A percentile compares a stretch with the other conserved stretches of the same genome.
Conservation (phyloP, 2,113 vertebrate species). For the Eira barbara region DNA sequence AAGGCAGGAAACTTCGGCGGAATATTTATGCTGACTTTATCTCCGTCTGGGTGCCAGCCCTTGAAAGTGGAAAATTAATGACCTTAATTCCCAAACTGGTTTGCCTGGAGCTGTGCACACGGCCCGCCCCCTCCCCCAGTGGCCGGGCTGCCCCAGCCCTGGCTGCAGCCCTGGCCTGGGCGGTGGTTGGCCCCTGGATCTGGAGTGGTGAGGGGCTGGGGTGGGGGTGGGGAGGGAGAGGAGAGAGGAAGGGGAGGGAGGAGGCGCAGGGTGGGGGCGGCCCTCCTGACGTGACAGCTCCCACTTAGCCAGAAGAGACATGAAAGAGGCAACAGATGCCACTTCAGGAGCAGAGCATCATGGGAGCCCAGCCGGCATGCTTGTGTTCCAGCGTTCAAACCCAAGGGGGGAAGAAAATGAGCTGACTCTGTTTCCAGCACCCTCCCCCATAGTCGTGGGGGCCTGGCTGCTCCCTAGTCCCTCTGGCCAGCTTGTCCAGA, state of each 20-base stretch:
- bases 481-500: neutral
- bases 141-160: slow-evolving; percentile 21
- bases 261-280: slow-evolving; percentile 87
- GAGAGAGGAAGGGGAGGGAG: slow-evolving; percentile 81
- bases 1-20: slow-evolving; percentile 98
- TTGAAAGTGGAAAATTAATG: slow-evolving; percentile 99
- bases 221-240: slow-evolving; percentile 83
- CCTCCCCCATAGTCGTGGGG: neutral
- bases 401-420: slow-evolving; percentile 24
- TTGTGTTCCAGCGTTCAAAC: slow-evolving; percentile 76
- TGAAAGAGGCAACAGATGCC: slow-evolving; percentile 99
- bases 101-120: slow-evolving; percentile 95
- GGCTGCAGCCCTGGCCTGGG: slow-evolving; percentile 41
- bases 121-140: slow-evolving; percentile 78
- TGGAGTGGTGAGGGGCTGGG: slow-evolving; percentile 79
- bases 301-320: slow-evolving; percentile 96
- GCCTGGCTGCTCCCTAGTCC: neutral
- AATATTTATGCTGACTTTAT: slow-evolving; percentile 99
- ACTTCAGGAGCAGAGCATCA: slow-evolving; percentile 96
- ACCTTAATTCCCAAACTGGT: slow-evolving; percentile 99
- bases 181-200: neutral
- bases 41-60: slow-evolving; percentile 99
- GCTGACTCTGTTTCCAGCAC: slow-evolving; percentile 6
- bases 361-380: slow-evolving; percentile 90
- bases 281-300: slow-evolving; percentile 97